A percentile compares a stretch with the other conserved stretches of the same genome.
phyloP scores from a whole-genome alignment of 2,113 vertebrate species.

The Apistogramma diplotaenia region DNA sequence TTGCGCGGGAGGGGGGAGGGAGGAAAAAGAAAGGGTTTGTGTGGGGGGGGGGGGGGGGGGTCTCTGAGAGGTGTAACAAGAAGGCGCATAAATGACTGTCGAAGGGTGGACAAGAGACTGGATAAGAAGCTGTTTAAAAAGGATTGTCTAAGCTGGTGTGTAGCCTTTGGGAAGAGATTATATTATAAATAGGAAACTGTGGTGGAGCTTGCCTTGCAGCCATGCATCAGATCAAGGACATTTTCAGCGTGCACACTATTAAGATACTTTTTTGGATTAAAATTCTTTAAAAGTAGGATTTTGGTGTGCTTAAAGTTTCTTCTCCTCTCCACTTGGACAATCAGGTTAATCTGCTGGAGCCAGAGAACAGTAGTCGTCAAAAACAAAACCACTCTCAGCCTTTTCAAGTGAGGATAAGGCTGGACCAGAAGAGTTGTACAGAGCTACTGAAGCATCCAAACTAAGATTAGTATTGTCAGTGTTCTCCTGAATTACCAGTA shows the following conservation, averaged over 20 bases:
- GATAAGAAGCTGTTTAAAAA: constrained; percentile 37
- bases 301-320: constrained; percentile 12
- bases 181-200: constrained; percentile 45
- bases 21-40: background rate
- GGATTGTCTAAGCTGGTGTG: constrained; percentile 52
- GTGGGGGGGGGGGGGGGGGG: too few relatives aligned
- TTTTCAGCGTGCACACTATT: constrained; percentile 39
- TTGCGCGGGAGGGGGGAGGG: too few relatives aligned
- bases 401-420: background rate
- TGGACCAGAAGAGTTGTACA: background rate
- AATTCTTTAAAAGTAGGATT: constrained; percentile 44
- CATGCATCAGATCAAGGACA: constrained; percentile 54
- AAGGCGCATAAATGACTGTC: constrained; percentile 29
- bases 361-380: background rate
- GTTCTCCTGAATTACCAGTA: background rate
- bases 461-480: background rate
- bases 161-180: constrained; percentile 53
- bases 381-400: background rate
- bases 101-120: constrained; percentile 35
- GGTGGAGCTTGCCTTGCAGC: constrained; percentile 37
- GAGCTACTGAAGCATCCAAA: background rate
- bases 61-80: background rate
- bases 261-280: constrained; percentile 47
- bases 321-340: constrained; percentile 14
- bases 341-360: constrained; percentile 23